Base-by-base conservation (phyloP, 2,113 vertebrate genomes). In the Misgurnus mizolepis region DNA sequence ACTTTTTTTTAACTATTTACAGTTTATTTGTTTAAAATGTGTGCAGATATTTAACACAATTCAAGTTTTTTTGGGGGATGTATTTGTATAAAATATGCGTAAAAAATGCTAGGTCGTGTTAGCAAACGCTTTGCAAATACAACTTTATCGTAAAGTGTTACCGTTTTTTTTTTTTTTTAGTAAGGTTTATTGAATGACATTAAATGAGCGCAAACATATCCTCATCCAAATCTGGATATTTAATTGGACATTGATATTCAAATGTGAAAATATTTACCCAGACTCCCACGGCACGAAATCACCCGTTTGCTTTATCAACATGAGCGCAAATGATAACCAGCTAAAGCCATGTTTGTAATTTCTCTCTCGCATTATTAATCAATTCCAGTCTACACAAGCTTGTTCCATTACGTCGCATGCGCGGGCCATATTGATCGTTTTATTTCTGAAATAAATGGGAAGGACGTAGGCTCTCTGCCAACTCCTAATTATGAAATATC, bases 401-500 rank as follows among this genome's bases (percentile, higher is more conserved):
- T 47, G 45, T 66, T 76, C 60, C 41, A 66, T 76, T 76, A 76
- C 9, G 6, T 17, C 3, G 34, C 61, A 9, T 12, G 27, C 18
- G n/a, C 17, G 41, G 58, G 58, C 27, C 74, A 66, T 64, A 76
- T 76, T 55, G 74, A 76, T 76, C 47, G 27, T 66, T 76, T 76
- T 66, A 64, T 76, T 47, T 76, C 73, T 64, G 56, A 62, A 76
- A 49, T 62, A 76, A 76, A 43, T 76, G 58, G 73, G 58, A 64
- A 47, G 73, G 73, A 64, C 60, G 14, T 49, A 10, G 58, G 72
- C 72, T 18, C 34, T 66, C 75, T 66, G 75, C 75, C 75, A 66
- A 61, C 22, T 77, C 60, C 66, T 77, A 66, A 77, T 77, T 77
- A 77, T 66, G 61, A 77, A 65, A 53, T 41, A 75, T 62, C 14